A percentile compares a stretch with the other conserved stretches of the same genome.
Evolutionary conservation across 2,888 invertebrate species (phyloP).

Genomic region (Helleia helle): DNA sequence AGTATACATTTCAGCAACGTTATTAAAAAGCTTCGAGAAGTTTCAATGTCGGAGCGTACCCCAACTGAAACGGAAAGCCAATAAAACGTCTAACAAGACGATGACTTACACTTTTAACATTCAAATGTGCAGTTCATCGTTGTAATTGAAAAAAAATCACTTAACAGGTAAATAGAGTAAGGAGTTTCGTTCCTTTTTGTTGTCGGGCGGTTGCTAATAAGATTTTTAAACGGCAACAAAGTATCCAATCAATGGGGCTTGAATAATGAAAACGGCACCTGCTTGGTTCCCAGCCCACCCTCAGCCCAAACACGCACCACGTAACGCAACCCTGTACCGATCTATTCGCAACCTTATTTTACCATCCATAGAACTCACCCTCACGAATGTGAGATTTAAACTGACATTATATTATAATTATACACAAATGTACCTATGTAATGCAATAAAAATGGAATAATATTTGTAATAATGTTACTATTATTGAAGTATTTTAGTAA

Average conservation of each 20-base stretch:
- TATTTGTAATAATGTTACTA: too few species aligned
- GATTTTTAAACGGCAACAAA: slow-evolving; percentile 73
- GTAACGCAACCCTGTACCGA: slow-evolving; percentile 30
- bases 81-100: slow-evolving; percentile 57
- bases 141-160: slow-evolving; percentile 72
- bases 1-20: too few species aligned
- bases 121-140: slow-evolving; percentile 56
- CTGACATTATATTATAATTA: slow-evolving; percentile 62
- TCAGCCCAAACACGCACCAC: slow-evolving; percentile 57
- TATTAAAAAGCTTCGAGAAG: too few species aligned
- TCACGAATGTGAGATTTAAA: slow-evolving; percentile 21
- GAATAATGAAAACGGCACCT: slow-evolving; percentile 73
- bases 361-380: slow-evolving; percentile 31
- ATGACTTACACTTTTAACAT: slow-evolving; percentile 65
- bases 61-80: slow-evolving; percentile 39
- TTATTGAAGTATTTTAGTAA: too few species aligned
- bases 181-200: slow-evolving; percentile 49
- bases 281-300: slow-evolving; percentile 63
- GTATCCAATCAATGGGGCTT: slow-evolving; percentile 72
- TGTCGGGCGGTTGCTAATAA: slow-evolving; percentile 67
- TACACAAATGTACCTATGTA: slow-evolving; percentile 40
- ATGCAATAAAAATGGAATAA: slow-evolving; percentile 33
- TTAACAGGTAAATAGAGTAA: slow-evolving; percentile 63
- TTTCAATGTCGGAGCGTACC: too few species aligned
- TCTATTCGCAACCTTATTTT: slow-evolving; percentile 35